These are phyloP conservation scores for Mimas tiliae DNA, from an alignment of 2,888 invertebrate species.

Conservation along the genomic window DNA sequence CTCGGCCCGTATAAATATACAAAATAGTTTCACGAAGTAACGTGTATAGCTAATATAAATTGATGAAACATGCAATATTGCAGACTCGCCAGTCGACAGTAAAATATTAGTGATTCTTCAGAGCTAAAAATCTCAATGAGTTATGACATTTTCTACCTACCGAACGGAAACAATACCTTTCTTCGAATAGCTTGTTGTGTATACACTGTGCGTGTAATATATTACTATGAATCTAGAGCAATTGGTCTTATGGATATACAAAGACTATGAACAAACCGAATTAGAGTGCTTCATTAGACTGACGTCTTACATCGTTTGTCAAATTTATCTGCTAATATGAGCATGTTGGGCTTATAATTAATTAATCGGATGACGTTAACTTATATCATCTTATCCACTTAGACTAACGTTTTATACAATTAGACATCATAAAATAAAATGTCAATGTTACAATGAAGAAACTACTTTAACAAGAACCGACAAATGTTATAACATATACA, in stretches of 20 bases:
- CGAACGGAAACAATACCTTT: neutral
- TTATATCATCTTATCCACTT: neutral
- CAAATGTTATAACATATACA: neutral
- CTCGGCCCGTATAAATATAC: neutral
- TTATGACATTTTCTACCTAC: neutral
- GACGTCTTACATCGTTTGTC: slow-evolving; percentile 27
- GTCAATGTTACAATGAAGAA: neutral
- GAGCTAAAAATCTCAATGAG: neutral
- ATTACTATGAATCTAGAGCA: neutral
- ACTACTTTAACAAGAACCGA: neutral
- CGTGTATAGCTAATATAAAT: neutral
- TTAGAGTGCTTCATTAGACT: slow-evolving; percentile 27
- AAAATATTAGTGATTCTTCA: neutral
- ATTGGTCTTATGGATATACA: neutral
- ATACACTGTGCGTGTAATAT: neutral
- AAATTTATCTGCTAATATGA: slow-evolving; percentile 25
- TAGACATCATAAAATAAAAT: neutral
- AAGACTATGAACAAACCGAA: slow-evolving; percentile 14
- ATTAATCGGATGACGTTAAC: slow-evolving; percentile 30
- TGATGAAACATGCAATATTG: slow-evolving; percentile 5
- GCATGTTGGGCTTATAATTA: slow-evolving; percentile 21
- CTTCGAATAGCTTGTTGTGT: neutral
- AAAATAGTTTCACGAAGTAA: neutral
- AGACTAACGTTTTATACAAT: neutral
- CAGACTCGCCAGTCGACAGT: neutral